phyloP scores from a whole-genome alignment of 2,888 invertebrate species.

The Erynnis tages region DNA sequence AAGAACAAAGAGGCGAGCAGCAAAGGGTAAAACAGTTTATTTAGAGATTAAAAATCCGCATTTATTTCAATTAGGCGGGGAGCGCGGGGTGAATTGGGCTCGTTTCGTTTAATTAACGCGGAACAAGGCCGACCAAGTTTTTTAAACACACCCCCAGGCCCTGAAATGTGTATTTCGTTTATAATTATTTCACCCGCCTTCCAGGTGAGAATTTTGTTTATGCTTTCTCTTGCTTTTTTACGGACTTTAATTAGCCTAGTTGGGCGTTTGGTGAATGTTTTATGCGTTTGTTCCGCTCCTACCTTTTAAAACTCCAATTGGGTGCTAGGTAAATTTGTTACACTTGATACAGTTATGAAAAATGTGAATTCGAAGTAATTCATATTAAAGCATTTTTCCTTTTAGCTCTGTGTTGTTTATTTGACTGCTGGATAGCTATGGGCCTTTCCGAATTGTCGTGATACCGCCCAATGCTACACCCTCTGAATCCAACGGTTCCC shows the following conservation, averaged over 20 bases:
- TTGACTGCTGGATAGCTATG: too few relatives aligned
- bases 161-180: conserved; percentile 48
- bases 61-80: conserved; percentile 70
- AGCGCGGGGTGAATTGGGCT: conserved; percentile 63
- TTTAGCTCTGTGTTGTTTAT: too few relatives aligned
- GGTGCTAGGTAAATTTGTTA: not conserved
- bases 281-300: not conserved
- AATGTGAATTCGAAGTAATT: too few relatives aligned
- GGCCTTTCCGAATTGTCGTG: too few relatives aligned
- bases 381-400: too few relatives aligned
- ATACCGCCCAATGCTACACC: too few relatives aligned
- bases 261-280: conserved; percentile 15
- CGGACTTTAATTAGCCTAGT: conserved; percentile 20
- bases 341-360: not conserved
- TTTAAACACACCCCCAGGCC: conserved; percentile 42
- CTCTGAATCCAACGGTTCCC: too few relatives aligned
- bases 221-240: conserved; percentile 38
- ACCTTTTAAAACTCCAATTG: not conserved
- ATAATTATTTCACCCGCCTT: conserved; percentile 45
- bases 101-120: conserved; percentile 65
- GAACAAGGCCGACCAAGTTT: conserved; percentile 41
- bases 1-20: not conserved
- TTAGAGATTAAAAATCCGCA: conserved; percentile 48
- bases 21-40: conserved; percentile 20
- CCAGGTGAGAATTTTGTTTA: conserved; percentile 60